These are phyloP conservation scores for Proisotoma minuta DNA, from an alignment of 2,888 invertebrate species.

Conservation along the genomic window DNA sequence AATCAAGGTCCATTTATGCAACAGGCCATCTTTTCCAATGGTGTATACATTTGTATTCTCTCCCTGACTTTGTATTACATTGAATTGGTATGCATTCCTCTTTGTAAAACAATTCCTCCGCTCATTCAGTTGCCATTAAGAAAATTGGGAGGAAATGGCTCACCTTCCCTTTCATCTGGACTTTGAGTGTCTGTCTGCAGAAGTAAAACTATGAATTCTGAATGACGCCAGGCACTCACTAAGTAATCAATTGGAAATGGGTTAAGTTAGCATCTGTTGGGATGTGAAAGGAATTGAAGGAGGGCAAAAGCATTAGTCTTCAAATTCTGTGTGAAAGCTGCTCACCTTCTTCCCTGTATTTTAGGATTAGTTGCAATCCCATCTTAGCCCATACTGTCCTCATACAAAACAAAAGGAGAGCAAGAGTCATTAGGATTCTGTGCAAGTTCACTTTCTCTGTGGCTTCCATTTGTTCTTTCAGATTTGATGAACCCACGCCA, in stretches of 20 bases:
- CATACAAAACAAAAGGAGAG: too few relatives aligned
- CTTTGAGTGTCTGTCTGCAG: too few relatives aligned
- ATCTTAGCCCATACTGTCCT: too few relatives aligned
- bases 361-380: not conserved
- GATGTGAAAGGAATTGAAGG: too few relatives aligned
- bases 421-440: constrained; percentile 12
- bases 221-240: not conserved
- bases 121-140: not conserved
- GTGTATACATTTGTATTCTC: too few relatives aligned
- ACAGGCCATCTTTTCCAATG: too few relatives aligned
- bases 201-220: too few relatives aligned
- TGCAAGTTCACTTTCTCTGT: constrained; percentile 7
- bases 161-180: too few relatives aligned
- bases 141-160: constrained; percentile 7
- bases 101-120: not conserved
- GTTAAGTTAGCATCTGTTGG: constrained; percentile 5
- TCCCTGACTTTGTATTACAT: too few relatives aligned
- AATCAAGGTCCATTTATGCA: too few relatives aligned
- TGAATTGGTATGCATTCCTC: too few relatives aligned
- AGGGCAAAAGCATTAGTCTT: not conserved
- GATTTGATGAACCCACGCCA: constrained; percentile 11
- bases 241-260: constrained; percentile 9
- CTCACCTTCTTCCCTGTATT: not conserved
- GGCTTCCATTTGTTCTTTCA: constrained; percentile 15
- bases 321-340: not conserved